Base-by-base conservation (phyloP, 2,888 invertebrate genomes). In the Epinotia ramella region DNA sequence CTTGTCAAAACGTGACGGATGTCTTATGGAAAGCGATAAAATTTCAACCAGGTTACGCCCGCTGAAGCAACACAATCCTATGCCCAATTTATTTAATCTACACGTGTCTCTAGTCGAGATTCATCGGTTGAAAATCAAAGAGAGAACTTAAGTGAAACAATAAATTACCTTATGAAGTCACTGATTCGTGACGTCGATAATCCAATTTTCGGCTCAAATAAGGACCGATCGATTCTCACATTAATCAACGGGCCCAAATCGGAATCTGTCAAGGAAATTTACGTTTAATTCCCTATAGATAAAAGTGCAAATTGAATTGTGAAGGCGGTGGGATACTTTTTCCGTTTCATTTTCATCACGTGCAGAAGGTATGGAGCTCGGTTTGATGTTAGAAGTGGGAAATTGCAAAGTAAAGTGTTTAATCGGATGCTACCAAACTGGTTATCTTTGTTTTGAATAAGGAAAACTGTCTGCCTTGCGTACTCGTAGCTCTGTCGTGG, bases 151-250 rank as follows among this genome's bases (percentile, higher is more conserved):
- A 76, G 46, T 18, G 59, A 73, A 72, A 67, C 59, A 68, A 73
- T 76, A 59, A 60, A 73, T 64, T 64, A 73, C 49, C 73, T 73
- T 76, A 67, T 76, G 80, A 80, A 82, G 63, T 78, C 79, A 77
- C 70, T 79, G 80, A 78, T 72, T 77, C 72, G 80, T 68, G 79
- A 78, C 78, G 65, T 64, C 74, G 78, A 79, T 77, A 79, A 81
- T 81, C 79, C 79, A 78, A 76, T 79, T 80, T 76, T 77, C 79
- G 80, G 75, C 77, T 77, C 79, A 73, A 79, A 77, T 76, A 78
- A 77, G 78, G 80, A 80, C 78, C 77, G 80, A 79, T 81, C 81
- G 81, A 79, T 80, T 72, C 70, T 71, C 68, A 72, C 79, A 81
- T 81, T 81, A 81, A 82, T 83, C 81, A 81, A 76, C 76, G 78